Base-by-base conservation (phyloP, 2,113 vertebrate species). In the Ammospiza nelsoni region DNA sequence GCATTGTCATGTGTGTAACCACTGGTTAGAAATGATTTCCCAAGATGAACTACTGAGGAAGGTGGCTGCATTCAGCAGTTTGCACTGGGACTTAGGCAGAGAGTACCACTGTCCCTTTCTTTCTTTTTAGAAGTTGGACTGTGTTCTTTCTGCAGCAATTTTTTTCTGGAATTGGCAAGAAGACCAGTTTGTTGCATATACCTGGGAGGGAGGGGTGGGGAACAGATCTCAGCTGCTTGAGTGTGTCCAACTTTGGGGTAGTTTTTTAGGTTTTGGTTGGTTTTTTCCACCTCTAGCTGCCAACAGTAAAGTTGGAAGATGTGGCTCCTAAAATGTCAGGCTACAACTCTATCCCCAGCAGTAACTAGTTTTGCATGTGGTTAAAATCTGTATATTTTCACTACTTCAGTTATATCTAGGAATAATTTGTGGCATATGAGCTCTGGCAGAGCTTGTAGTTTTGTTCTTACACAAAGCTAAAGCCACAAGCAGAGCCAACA, bases 131-230 rank as follows among this genome's bases (percentile, higher is more conserved):
- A 44, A 65, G 8, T 5, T 52, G 39, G 31, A 15, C 20, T 77
- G 2, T 1, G 2, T 49, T 49, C 76, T 83, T 73, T 66, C 37
- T 52, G 29, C 54, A 65, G 43, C 33, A 46, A 41, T 41, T 41
- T 41, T 41, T 41, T 41, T 41, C 28, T 58, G 44, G 28, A 57
- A 52, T 12, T 76, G 62, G 18, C 15, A 2, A 33, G 37, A 78
- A 72, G 48, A 65, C 6, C 15, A 5, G 15, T 89, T 55, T 80
- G 20, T 57, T 48, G 14, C 7, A 15, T 59, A 62, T 58, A 52
- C 33, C 19, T 28, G 27, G 54, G 3, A 6, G 29, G 1, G 12
- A 0, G 13, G 7, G 22, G 0, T 20, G 8, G 20, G 7, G 15
- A 65, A 5, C 11, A 41, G 27, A 57, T 66, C 33, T 48, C 41